A percentile compares a stretch with the other conserved stretches of the same genome.
Evolutionary conservation across 2,797 vertebrate species (phyloP).

Genomic region (Sebastes diaconus): DNA sequence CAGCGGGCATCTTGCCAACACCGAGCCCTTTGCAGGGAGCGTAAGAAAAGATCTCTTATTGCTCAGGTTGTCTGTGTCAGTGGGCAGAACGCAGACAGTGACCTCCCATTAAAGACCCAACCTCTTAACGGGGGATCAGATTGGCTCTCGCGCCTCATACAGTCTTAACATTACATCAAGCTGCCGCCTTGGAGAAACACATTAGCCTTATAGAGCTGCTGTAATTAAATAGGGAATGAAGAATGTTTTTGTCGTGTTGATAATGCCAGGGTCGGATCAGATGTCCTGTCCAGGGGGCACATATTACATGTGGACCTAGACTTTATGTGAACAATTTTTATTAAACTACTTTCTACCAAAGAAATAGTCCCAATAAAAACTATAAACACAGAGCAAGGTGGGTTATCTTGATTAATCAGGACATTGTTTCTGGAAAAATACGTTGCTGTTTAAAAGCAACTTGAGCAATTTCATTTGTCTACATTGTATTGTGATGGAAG

Average conservation of each 20-base stretch:
- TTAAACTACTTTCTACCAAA: background rate
- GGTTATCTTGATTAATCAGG: background rate
- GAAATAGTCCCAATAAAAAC: background rate
- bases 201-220: background rate
- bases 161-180: constrained; percentile 28
- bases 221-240: background rate
- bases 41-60: constrained; percentile 26
- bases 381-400: background rate
- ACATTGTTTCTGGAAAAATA: background rate
- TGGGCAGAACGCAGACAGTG: constrained; percentile 10
- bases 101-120: constrained; percentile 44
- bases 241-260: background rate
- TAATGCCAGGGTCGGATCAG: background rate
- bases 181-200: constrained; percentile 18
- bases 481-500: background rate
- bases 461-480: background rate
- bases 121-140: constrained; percentile 18
- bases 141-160: constrained; percentile 4
- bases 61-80: constrained; percentile 32
- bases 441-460: background rate
- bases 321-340: background rate
- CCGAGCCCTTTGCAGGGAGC: constrained; percentile 8
- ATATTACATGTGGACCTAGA: background rate
- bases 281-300: background rate
- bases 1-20: constrained; percentile 35